Conservation (phyloP, 2,888 invertebrate species). For the Drosophila helvetica region DNA sequence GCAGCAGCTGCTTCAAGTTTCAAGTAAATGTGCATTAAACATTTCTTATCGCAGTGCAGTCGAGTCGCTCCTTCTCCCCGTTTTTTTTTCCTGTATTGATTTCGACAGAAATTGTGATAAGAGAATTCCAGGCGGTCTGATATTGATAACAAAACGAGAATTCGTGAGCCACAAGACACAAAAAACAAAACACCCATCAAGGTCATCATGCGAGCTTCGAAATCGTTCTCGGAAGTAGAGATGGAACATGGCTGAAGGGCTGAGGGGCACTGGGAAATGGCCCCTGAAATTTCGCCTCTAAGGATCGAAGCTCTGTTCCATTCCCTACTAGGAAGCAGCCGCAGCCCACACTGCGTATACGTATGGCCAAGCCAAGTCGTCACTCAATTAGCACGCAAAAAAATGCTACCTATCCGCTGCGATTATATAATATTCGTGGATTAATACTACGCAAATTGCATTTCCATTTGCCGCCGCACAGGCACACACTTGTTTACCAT, state of each 20-base stretch:
- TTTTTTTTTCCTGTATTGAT: slow-evolving; percentile 5
- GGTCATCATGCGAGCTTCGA: slow-evolving; percentile 27
- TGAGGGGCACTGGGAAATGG: too few species aligned
- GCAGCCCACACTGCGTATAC: slow-evolving; percentile 29
- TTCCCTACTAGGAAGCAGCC: background rate
- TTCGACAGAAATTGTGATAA: slow-evolving; percentile 33
- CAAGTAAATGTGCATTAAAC: slow-evolving; percentile 27
- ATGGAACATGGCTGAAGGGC: background rate
- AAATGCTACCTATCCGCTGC: background rate
- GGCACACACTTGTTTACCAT: slow-evolving; percentile 29
- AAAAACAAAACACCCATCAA: slow-evolving; percentile 13
- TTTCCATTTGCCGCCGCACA: slow-evolving; percentile 6
- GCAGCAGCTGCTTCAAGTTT: slow-evolving; percentile 27
- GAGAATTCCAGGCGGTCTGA: slow-evolving; percentile 7
- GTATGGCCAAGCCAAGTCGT: slow-evolving; percentile 9
- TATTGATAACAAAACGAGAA: slow-evolving; percentile 24
- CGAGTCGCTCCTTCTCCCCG: too few species aligned
- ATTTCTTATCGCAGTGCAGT: slow-evolving; percentile 26
- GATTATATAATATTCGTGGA: slow-evolving; percentile 40
- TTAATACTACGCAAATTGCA: slow-evolving; percentile 49
- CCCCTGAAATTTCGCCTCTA: too few species aligned
- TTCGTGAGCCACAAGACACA: slow-evolving; percentile 12
- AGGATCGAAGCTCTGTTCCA: too few species aligned
- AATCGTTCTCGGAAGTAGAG: slow-evolving; percentile 24
- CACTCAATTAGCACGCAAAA: slow-evolving; percentile 25